These are phyloP conservation scores for Acanthornis magna DNA, from an alignment of 2,797 vertebrate species.

Conservation along the genomic window DNA sequence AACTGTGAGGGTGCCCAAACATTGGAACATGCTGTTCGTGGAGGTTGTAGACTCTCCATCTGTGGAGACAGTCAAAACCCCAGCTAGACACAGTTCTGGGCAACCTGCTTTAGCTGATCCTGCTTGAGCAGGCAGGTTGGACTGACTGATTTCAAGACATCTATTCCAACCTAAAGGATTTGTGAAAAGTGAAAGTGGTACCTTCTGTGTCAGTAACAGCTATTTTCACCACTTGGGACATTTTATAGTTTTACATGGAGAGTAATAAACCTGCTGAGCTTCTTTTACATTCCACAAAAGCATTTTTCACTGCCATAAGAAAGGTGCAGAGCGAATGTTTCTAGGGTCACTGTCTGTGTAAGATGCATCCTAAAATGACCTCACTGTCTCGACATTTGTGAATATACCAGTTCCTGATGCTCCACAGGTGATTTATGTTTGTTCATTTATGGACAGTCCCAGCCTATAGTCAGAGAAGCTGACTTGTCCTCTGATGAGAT, in stretches of 20 bases:
- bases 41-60: not conserved
- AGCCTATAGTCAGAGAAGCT: not conserved
- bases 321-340: not conserved
- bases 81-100: not conserved
- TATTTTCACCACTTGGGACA: not conserved
- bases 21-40: not conserved
- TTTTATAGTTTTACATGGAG: not conserved
- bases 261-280: not conserved
- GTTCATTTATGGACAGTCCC: not conserved
- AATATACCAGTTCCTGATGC: not conserved
- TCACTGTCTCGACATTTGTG: not conserved
- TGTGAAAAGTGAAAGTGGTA: not conserved
- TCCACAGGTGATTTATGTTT: not conserved
- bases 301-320: not conserved
- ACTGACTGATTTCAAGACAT: not conserved
- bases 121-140: not conserved
- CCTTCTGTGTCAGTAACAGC: not conserved
- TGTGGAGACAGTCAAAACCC: not conserved
- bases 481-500: not conserved
- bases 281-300: not conserved
- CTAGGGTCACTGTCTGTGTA: not conserved
- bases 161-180: not conserved
- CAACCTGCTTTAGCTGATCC: not conserved
- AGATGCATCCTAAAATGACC: not conserved
- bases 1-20: not conserved